These are phyloP conservation scores for Cercopithecus petaurista DNA, from an alignment of 2,797 vertebrate genomes.

Conservation along the genomic window DNA sequence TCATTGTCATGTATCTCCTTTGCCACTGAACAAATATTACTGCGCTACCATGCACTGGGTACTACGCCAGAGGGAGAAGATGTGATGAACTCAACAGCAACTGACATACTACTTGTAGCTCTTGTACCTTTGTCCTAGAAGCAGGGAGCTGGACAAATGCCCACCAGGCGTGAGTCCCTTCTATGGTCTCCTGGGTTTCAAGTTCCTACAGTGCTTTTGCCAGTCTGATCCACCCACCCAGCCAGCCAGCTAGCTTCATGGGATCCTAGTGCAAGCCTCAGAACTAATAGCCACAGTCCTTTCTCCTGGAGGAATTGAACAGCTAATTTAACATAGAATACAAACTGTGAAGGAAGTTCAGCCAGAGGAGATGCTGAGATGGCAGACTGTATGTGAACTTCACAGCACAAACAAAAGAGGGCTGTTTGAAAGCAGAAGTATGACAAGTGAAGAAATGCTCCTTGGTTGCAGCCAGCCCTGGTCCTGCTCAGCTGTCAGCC, in stretches of 20 bases:
- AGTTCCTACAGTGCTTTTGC: not conserved
- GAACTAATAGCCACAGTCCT: not conserved
- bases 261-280: not conserved
- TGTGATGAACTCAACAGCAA: not conserved
- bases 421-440: not conserved
- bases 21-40: not conserved
- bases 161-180: not conserved
- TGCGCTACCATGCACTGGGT: not conserved
- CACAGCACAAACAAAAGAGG: not conserved
- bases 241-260: not conserved
- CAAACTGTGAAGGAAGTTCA: not conserved
- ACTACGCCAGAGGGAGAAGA: not conserved
- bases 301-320: not conserved
- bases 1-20: not conserved
- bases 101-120: not conserved
- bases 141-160: not conserved
- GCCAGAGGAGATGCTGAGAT: not conserved
- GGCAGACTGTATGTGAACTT: not conserved
- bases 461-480: not conserved
- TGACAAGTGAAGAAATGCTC: not conserved
- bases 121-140: not conserved
- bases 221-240: not conserved
- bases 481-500: not conserved
- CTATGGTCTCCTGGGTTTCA: not conserved
- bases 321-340: not conserved